Percentiles rank a stretch among this genome's conserved stretches.
phyloP scores from a whole-genome alignment of 2,888 invertebrate genomes.

The Tubulanus polymorphus region DNA sequence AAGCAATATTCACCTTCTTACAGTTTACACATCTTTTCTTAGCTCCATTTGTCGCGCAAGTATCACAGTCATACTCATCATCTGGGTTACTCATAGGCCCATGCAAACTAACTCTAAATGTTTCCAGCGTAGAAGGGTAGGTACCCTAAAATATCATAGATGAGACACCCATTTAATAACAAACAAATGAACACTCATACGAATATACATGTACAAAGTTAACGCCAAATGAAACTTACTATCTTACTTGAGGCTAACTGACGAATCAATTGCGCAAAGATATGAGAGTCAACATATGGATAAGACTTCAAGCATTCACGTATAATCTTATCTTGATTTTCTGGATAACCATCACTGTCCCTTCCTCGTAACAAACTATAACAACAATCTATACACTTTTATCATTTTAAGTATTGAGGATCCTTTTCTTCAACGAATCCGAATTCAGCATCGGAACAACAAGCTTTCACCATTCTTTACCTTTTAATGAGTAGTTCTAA shows the following conservation, averaged over 20 bases:
- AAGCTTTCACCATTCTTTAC: too few species aligned
- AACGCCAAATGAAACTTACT: conserved; percentile 27
- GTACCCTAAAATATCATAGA: conserved; percentile 29
- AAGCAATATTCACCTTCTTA: conserved; percentile 58
- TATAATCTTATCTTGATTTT: conserved; percentile 65
- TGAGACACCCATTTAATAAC: background rate
- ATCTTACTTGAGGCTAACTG: conserved; percentile 39
- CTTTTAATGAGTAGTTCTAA: too few species aligned
- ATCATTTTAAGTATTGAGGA: too few species aligned
- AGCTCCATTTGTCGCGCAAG: conserved; percentile 59
- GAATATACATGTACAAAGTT: background rate
- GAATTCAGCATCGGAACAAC: too few species aligned
- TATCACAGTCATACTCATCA: conserved; percentile 36
- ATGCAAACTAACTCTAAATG: conserved; percentile 76
- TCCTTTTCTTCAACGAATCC: too few species aligned
- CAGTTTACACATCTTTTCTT: conserved; percentile 93
- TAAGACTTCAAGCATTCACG: conserved; percentile 85
- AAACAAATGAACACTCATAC: background rate
- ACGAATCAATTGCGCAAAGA: conserved; percentile 55
- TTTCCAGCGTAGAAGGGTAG: conserved; percentile 68
- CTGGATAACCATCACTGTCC: conserved; percentile 58
- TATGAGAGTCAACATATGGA: conserved; percentile 82
- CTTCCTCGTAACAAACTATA: conserved; percentile 52
- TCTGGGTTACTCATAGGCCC: conserved; percentile 67
- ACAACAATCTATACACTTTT: conserved; percentile 4